Evolutionary conservation across 2,113 vertebrate genomes (phyloP).

Genomic region (Speoplatyrhinus poulsoni): DNA sequence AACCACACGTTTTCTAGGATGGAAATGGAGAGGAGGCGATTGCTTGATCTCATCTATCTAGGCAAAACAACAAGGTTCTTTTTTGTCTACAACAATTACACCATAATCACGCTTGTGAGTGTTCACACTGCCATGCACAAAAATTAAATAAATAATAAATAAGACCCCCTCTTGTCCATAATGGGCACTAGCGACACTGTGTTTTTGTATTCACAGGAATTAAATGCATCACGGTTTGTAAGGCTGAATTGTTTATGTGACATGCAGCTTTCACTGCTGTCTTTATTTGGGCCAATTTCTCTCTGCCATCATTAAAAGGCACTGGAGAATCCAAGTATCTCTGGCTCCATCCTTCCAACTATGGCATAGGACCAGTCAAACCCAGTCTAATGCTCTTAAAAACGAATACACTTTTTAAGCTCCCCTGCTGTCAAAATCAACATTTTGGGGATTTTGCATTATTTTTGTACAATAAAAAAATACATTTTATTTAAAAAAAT

Average conservation of each 20-base stretch:
- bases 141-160: background rate
- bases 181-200: constrained; percentile 44
- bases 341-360: constrained; percentile 21
- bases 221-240: constrained; percentile 73
- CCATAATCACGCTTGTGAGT: constrained; percentile 44
- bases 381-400: no score
- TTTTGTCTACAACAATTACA: constrained; percentile 70
- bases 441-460: no score
- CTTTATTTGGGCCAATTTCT: constrained; percentile 53
- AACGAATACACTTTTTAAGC: no score
- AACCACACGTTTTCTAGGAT: constrained; percentile 40
- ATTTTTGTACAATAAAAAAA: no score
- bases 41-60: constrained; percentile 66
- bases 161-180: constrained; percentile 27
- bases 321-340: constrained; percentile 37
- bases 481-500: no score
- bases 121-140: constrained; percentile 28
- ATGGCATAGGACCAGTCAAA: constrained; percentile 14
- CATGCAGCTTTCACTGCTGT: constrained; percentile 57
- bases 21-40: constrained; percentile 55
- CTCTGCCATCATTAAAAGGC: constrained; percentile 45
- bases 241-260: constrained; percentile 74
- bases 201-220: constrained; percentile 70
- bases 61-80: constrained; percentile 36
- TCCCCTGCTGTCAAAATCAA: no score